A percentile compares a stretch with the other conserved stretches of the same genome.
phyloP scores from a whole-genome alignment of 2,113 vertebrate genomes.

The Prinia subflava region DNA sequence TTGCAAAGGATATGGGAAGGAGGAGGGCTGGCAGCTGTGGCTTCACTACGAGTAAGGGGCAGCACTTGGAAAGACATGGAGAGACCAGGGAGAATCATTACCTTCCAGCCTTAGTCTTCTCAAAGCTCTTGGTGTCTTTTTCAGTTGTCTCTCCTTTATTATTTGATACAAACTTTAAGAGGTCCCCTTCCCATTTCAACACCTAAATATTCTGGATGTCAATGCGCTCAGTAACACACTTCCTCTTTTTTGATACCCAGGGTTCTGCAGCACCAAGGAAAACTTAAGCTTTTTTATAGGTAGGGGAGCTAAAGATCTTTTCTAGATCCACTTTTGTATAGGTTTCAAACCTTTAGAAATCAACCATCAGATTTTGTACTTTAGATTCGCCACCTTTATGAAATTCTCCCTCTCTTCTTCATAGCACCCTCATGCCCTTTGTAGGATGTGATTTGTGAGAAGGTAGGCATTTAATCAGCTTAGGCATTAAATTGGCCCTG shows the following conservation, averaged over 20 bases:
- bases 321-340: not conserved
- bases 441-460: not conserved
- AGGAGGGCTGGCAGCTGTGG: not conserved
- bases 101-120: not conserved
- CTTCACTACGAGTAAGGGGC: not conserved
- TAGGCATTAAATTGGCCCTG: slow-evolving; percentile 11
- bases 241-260: not conserved
- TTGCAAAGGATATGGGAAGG: not conserved
- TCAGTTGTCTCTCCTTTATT: no score
- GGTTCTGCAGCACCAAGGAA: not conserved
- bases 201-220: not conserved
- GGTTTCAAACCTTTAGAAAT: not conserved
- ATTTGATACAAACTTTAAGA: no score
- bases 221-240: not conserved
- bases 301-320: not conserved
- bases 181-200: not conserved
- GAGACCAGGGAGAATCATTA: not conserved
- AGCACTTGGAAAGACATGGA: not conserved
- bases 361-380: not conserved
- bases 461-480: slow-evolving; percentile 22
- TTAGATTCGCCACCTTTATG: not conserved
- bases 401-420: not conserved
- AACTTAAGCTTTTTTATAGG: not conserved
- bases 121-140: not conserved
- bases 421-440: not conserved